These are phyloP conservation scores for Daptonema setosum DNA, from an alignment of 2,888 invertebrate genomes.

Conservation along the genomic window DNA sequence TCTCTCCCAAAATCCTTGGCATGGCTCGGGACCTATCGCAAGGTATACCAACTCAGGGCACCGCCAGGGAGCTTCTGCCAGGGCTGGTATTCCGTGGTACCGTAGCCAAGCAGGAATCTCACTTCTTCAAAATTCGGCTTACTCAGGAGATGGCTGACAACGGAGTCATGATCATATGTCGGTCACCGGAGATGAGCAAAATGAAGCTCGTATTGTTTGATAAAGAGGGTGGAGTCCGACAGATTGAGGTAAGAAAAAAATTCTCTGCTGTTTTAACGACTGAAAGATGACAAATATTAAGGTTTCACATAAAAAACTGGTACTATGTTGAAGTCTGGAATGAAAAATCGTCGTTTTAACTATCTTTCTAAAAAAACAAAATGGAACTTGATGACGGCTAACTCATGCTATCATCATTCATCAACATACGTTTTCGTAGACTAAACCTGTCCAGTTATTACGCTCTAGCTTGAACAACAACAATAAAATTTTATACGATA, in stretches of 20 bases:
- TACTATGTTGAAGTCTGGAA: too few species aligned
- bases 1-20: constrained; percentile 21
- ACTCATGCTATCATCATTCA: too few species aligned
- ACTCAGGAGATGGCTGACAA: constrained; percentile 12
- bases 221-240: constrained; percentile 24
- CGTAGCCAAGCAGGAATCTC: constrained; percentile 21
- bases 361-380: too few species aligned
- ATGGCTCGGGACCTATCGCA: constrained; percentile 19
- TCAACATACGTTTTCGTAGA: too few species aligned
- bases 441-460: too few species aligned
- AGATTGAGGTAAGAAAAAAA: constrained; percentile 16
- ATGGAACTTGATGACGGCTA: too few species aligned
- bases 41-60: constrained; percentile 11
- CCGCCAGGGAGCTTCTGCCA: constrained; percentile 13
- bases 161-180: constrained; percentile 23
- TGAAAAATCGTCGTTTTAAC: too few species aligned
- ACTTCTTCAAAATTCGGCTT: constrained; percentile 21
- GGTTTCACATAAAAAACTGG: too few species aligned
- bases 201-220: constrained; percentile 27
- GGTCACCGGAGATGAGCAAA: constrained; percentile 21
- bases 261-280: too few species aligned
- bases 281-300: neutral
- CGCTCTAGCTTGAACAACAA: too few species aligned
- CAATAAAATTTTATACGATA: too few species aligned
- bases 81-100: constrained; percentile 15